Evolutionary conservation across 2,113 vertebrate genomes (phyloP).

Genomic region (Pangasianodon gigas): DNA sequence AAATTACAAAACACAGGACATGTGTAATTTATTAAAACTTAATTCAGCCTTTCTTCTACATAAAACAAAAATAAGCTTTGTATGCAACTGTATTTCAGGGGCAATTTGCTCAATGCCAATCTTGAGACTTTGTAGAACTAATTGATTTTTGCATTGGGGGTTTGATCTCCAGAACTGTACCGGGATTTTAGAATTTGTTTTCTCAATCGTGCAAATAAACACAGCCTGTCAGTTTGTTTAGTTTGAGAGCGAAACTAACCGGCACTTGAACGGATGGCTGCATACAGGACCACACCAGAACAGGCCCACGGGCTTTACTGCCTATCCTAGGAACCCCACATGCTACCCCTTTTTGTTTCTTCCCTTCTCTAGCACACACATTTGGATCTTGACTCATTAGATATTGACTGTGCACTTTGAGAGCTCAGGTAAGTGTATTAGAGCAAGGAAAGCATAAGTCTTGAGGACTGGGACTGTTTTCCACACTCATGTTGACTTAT

Average conservation of each 20-base stretch:
- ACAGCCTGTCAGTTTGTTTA: constrained; percentile 58
- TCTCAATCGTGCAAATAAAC: constrained; percentile 64
- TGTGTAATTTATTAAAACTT: constrained; percentile 38
- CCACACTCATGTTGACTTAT: too few species aligned
- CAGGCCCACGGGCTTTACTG: neutral
- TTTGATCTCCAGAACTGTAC: constrained; percentile 59
- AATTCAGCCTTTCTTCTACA: constrained; percentile 45
- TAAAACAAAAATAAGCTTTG: constrained; percentile 48
- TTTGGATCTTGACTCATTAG: neutral
- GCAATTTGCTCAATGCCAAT: constrained; percentile 69
- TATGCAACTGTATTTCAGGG: constrained; percentile 67
- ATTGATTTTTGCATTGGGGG: constrained; percentile 66
- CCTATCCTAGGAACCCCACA: neutral
- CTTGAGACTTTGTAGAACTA: constrained; percentile 70
- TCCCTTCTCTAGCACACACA: neutral
- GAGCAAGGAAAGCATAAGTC: neutral
- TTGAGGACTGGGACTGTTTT: neutral
- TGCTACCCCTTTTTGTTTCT: neutral
- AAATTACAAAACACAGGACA: constrained; percentile 23
- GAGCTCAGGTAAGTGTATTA: constrained; percentile 29
- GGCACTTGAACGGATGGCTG: constrained; percentile 40
- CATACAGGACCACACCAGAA: constrained; percentile 15
- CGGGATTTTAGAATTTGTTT: constrained; percentile 57
- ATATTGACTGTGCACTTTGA: constrained; percentile 1
- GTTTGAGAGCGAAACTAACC: constrained; percentile 36